These are phyloP conservation scores for Synanceia verrucosa DNA, from an alignment of 2,797 vertebrate genomes.

Conservation along the genomic window DNA sequence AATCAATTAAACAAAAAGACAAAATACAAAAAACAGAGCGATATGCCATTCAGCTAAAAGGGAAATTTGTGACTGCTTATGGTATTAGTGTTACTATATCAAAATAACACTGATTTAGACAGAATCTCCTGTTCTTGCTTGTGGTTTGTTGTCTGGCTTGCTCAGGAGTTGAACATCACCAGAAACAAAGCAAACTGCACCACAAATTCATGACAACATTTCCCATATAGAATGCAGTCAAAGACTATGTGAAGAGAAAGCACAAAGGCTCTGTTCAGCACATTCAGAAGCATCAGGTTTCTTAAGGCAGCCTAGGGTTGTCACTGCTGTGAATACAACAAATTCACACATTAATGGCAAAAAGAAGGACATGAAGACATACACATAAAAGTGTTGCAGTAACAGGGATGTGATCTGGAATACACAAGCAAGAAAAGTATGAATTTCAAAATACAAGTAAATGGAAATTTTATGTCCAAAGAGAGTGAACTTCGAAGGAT, in stretches of 20 bases:
- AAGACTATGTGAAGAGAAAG: constrained; percentile 34
- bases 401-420: constrained; percentile 5
- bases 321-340: constrained; percentile 4
- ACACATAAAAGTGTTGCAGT: constrained; percentile 14
- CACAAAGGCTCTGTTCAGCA: constrained; percentile 35
- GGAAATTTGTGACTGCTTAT: background rate
- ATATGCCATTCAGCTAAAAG: background rate
- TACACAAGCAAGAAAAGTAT: constrained; percentile 23
- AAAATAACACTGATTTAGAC: background rate
- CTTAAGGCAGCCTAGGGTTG: constrained; percentile 20
- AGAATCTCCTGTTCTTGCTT: background rate
- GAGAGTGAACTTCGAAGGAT: background rate
- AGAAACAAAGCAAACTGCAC: constrained; percentile 14
- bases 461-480: constrained; percentile 25
- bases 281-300: constrained; percentile 33
- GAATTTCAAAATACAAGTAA: constrained; percentile 28
- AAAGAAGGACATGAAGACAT: constrained; percentile 12
- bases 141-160: background rate
- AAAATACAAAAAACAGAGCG: no score
- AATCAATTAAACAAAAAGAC: constrained; percentile 4
- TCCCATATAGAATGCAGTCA: constrained; percentile 38
- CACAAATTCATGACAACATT: constrained; percentile 15
- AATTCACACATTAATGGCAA: constrained; percentile 7
- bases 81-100: background rate
- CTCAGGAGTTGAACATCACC: constrained; percentile 3